Evolutionary conservation across 1,140 invertebrate genomes (phyloP), one percentile per base, ranked within the genome.

Genomic region (Asbolus verrucosus): DNA sequence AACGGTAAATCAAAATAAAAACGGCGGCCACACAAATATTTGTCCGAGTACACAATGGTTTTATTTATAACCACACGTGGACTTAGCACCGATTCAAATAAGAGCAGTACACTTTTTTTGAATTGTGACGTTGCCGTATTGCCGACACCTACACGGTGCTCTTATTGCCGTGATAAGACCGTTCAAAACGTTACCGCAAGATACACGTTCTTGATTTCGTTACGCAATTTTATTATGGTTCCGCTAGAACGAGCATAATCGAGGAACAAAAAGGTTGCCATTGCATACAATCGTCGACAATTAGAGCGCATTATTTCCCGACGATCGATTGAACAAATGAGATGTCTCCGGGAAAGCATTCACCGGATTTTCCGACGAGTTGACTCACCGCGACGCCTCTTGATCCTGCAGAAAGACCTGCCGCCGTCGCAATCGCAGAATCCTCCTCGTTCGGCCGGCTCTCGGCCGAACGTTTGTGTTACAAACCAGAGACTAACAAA

Each of bases 171-270:
- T 66, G 54, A 62, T 67, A 71, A 72, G 60, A 9, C 36, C 15
- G 63, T 67, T 59, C 39, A 30, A 31, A 21, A 21, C 60, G 30
- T 59, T 67, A 21, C 63, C 31, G 31, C 50, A 65, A 41, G 60
- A 70, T 59, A 50, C n/a, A n/a, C 24, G 69, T 65, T 41, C 18
- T 71, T 63, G 43, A 46, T 70, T 67, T 43, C 31, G 70, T 76
- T 76, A 71, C 69, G 71, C 70, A 75, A 76, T 41, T 69, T 60
- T 27, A 68, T 62, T 75, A 19, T 54, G 46, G 75, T 76, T 76
- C 75, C 75, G 75, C 71, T 73, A 75, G 62, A 76, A 73, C 71
- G 67, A 50, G 54, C 54, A 68, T 68, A 72, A 39, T 67, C 63
- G 61, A 65, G 61, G 67, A 50, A 75, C 69, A 66, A 69, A 73